phyloP scores from a whole-genome alignment of 2,113 vertebrate genomes.

The Eudyptes chrysolophus region DNA sequence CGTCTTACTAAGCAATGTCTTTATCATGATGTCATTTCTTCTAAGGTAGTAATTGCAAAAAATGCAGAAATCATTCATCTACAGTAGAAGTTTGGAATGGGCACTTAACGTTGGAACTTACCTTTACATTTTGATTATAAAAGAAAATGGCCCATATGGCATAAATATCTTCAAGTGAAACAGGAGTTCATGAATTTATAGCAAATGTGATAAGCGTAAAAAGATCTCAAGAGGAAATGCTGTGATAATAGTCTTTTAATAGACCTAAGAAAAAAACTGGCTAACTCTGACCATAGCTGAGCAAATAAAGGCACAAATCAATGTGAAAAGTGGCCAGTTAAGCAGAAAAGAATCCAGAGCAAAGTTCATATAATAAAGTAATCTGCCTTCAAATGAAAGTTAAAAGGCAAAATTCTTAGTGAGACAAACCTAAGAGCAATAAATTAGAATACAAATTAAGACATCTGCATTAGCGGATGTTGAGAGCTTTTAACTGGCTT shows the following conservation, averaged over 20 bases:
- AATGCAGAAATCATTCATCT: conserved; percentile 20
- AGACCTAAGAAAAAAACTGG: conserved; percentile 8
- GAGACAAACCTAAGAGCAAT: background rate
- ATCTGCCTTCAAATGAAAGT: background rate
- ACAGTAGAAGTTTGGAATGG: background rate
- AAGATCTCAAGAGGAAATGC: conserved; percentile 15
- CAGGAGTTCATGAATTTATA: conserved; percentile 37
- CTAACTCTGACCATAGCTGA: background rate
- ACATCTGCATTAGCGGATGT: background rate
- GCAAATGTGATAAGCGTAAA: conserved; percentile 13
- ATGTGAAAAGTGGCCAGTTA: background rate
- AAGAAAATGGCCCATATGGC: conserved; percentile 37
- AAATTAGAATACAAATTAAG: background rate
- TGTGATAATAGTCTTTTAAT: conserved; percentile 31
- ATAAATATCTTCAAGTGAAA: conserved; percentile 49
- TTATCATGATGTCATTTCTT: conserved; percentile 34
- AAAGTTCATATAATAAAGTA: background rate
- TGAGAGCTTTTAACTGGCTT: background rate
- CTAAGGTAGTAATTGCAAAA: background rate
- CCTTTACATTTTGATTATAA: conserved; percentile 47
- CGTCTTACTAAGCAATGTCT: conserved; percentile 40
- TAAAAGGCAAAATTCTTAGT: background rate
- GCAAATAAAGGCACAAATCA: conserved; percentile 30
- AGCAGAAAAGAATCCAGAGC: background rate
- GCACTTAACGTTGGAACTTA: conserved; percentile 38